Evolutionary conservation across 1,140 invertebrate genomes (phyloP), one percentile per base, ranked within the genome.

Genomic region (Megalonaias nervosa): DNA sequence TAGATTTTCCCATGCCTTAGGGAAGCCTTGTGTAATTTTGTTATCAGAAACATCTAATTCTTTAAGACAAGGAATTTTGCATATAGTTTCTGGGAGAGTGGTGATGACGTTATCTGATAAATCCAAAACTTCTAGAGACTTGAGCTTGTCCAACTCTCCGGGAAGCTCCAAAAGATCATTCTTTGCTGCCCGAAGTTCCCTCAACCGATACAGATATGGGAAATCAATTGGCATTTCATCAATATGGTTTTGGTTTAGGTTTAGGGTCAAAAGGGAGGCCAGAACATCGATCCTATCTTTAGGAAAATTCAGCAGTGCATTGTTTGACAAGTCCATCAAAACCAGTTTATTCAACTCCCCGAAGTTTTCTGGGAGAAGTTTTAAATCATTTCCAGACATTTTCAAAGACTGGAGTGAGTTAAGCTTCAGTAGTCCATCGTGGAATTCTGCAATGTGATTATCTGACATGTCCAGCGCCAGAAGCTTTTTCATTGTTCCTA

Each of bases 191-290:
- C 75, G 74, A 4, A 88, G 80, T 56, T 80, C 67, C 59, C 83
- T 79, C 4, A 88, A 77, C 55, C 87, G 77, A 80, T 90, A 90
- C 14, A 90, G 82, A 71, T 89, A 89, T 2, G 88, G 86, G 67
- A 90, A 86, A 59, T 87, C 86, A n/a, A 83, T 86, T 16, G 89
- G 87, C 80, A 90, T 87, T 14, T 74, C 66, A 70, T 89, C 85
- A 38, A 90, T 90, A 64, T 87, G 85, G 74, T 90, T 90, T 59
- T 87, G 74, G 38, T 85, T 86, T 1, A 90, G 76, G 68, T 89
- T 82, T 48, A 90, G 76, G 31, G 78, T 77, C 16, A 84, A 38
- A 17, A 90, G 76, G 4, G 88, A 89, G 0, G 88, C 88, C 57
- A 90, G 74, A 15, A 89, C 79, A 73, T 90, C 88, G 21, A 90